These are phyloP conservation scores for Contarinia nasturtii DNA, from an alignment of 1,140 invertebrate genomes.

Conservation along the genomic window DNA sequence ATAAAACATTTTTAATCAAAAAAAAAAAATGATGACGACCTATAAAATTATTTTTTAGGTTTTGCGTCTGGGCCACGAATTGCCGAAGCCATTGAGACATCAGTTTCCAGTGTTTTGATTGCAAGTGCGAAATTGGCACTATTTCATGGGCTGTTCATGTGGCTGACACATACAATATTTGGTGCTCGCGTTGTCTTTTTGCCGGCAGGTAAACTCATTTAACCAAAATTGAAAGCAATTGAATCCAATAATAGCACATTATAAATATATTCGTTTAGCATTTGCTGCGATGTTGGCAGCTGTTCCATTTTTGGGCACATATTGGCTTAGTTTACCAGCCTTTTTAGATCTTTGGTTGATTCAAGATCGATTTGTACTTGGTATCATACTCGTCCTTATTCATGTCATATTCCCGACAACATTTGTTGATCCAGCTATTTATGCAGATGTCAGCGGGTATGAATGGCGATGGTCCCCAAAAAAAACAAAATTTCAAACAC, in stretches of 20 bases:
- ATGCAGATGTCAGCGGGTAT: constrained; percentile 94
- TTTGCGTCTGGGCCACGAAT: constrained; percentile 50
- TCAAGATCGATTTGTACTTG: constrained; percentile 52
- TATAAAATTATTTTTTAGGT: too few relatives aligned
- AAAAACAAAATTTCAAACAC: not conserved
- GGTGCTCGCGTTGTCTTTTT: constrained; percentile 88
- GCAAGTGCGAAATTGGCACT: constrained; percentile 61
- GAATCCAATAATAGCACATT: not conserved
- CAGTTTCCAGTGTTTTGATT: constrained; percentile 65
- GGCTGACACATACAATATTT: constrained; percentile 91
- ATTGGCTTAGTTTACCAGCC: constrained; percentile 84
- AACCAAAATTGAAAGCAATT: too few relatives aligned
- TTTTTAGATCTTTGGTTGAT: constrained; percentile 87
- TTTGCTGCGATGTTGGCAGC: constrained; percentile 83
- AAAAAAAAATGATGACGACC: too few relatives aligned
- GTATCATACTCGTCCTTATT: constrained; percentile 56
- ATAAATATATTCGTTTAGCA: constrained; percentile 28
- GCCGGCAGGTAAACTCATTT: constrained; percentile 62
- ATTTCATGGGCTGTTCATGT: constrained; percentile 96
- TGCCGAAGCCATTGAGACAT: constrained; percentile 42
- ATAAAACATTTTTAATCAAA: too few relatives aligned
- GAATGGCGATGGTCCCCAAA: constrained; percentile 7
- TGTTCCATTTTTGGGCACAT: constrained; percentile 84
- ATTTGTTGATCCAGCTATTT: constrained; percentile 84
- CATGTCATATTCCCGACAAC: constrained; percentile 81